These are phyloP conservation scores for Atta colombica DNA, from an alignment of 1,140 invertebrate genomes.

Conservation along the genomic window DNA sequence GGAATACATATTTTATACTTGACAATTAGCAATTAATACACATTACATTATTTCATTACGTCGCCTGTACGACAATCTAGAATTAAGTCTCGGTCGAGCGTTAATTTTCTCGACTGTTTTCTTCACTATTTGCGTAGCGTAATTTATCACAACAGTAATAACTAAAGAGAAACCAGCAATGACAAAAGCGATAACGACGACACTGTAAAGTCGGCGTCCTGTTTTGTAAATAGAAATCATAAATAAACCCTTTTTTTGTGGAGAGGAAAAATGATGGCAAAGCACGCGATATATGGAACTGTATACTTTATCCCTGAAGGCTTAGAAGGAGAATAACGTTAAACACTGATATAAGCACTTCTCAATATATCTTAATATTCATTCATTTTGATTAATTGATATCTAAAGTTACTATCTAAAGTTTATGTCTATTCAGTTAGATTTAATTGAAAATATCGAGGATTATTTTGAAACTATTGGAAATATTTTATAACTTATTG, in stretches of 20 bases:
- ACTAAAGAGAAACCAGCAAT: constrained; percentile 9
- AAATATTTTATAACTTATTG: constrained; percentile 36
- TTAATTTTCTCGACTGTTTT: neutral
- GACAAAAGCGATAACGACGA: constrained; percentile 13
- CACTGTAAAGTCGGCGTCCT: constrained; percentile 16
- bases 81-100: constrained; percentile 64
- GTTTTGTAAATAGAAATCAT: constrained; percentile 49
- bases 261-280: neutral
- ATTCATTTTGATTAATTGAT: neutral
- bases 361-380: neutral
- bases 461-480: neutral
- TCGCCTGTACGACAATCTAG: constrained; percentile 52
- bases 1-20: constrained; percentile 74
- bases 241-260: constrained; percentile 32
- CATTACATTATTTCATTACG: constrained; percentile 48
- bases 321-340: neutral
- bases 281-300: constrained; percentile 9
- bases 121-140: constrained; percentile 30
- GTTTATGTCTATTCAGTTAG: neutral
- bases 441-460: neutral
- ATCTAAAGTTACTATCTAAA: neutral
- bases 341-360: neutral
- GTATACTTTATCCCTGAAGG: neutral
- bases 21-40: constrained; percentile 66
- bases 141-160: constrained; percentile 42